Percentiles rank a stretch among this genome's conserved stretches.
These are phyloP conservation scores for Tachina grossa DNA, from an alignment of 2,888 invertebrate genomes.

Conservation along the genomic window DNA sequence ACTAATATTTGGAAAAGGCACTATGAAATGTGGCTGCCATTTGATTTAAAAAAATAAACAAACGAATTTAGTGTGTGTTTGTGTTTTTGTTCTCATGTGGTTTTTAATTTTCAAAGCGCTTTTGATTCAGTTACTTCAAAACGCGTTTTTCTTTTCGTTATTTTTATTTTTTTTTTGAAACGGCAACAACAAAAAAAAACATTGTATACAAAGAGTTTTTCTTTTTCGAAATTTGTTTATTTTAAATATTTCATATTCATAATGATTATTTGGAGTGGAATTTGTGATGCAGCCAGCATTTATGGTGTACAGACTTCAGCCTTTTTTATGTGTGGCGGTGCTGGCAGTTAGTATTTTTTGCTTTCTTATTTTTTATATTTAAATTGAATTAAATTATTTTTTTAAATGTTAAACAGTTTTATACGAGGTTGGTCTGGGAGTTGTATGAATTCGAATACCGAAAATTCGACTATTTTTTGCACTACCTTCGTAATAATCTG, in stretches of 20 bases:
- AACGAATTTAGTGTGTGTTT: background rate
- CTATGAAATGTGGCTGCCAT: slow-evolving; percentile 14
- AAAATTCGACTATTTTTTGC: background rate
- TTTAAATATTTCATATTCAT: slow-evolving; percentile 46
- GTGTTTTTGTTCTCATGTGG: slow-evolving; percentile 1
- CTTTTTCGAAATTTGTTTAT: slow-evolving; percentile 22
- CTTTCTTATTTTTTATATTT: slow-evolving; percentile 28
- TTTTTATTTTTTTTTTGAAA: slow-evolving; percentile 26
- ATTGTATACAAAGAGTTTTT: slow-evolving; percentile 28
- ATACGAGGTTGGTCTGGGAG: background rate
- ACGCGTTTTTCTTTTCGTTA: slow-evolving; percentile 5
- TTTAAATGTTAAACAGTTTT: background rate
- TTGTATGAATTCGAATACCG: background rate
- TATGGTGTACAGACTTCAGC: slow-evolving; percentile 81
- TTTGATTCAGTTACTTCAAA: slow-evolving; percentile 30
- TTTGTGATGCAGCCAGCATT: slow-evolving; percentile 81
- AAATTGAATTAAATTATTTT: slow-evolving; percentile 26
- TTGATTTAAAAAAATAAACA: slow-evolving; percentile 21
- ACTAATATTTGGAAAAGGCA: background rate
- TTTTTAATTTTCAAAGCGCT: slow-evolving; percentile 23
- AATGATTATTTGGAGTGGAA: slow-evolving; percentile 82
- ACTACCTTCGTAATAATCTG: background rate
- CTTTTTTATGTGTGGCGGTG: slow-evolving; percentile 80
- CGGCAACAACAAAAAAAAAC: slow-evolving; percentile 7
- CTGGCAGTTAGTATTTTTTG: slow-evolving; percentile 79